A percentile compares a stretch with the other conserved stretches of the same genome.
These are phyloP conservation scores for Rhopalosiphum padi DNA, from an alignment of 1,140 invertebrate genomes.

Conservation along the genomic window DNA sequence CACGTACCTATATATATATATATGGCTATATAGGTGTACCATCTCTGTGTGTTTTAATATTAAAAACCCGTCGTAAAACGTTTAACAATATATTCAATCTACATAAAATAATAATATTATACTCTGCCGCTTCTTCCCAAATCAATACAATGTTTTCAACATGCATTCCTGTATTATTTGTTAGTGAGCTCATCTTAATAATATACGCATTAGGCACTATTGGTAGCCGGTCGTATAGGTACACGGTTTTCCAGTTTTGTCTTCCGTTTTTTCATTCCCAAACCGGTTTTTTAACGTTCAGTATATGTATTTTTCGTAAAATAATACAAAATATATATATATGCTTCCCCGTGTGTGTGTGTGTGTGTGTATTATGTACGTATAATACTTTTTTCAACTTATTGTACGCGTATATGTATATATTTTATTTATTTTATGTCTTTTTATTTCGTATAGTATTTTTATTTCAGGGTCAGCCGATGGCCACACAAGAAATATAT, in stretches of 20 bases:
- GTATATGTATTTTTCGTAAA: constrained; percentile 24
- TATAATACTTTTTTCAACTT: background rate
- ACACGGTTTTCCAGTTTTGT: constrained; percentile 44
- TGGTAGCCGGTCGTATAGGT: background rate
- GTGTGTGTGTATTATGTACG: background rate
- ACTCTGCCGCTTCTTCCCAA: background rate
- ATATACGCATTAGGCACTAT: constrained; percentile 2
- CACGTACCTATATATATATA: background rate
- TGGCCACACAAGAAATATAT: constrained; percentile 8
- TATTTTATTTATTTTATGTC: constrained; percentile 30
- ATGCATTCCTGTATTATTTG: background rate
- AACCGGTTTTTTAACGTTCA: constrained; percentile 36
- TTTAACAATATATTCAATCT: constrained; percentile 20
- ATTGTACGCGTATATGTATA: background rate
- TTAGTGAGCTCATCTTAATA: background rate
- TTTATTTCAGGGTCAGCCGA: constrained; percentile 13
- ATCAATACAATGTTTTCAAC: constrained; percentile 23
- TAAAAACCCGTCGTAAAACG: background rate
- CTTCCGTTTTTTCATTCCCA: constrained; percentile 23
- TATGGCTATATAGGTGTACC: background rate
- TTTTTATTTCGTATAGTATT: constrained; percentile 16
- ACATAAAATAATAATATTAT: constrained; percentile 10
- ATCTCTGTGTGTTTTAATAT: background rate
- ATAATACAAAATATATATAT: constrained; percentile 10
- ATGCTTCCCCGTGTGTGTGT: background rate